Evolutionary conservation across 2,888 invertebrate genomes (phyloP).

Genomic region (Linyphia triangularis): DNA sequence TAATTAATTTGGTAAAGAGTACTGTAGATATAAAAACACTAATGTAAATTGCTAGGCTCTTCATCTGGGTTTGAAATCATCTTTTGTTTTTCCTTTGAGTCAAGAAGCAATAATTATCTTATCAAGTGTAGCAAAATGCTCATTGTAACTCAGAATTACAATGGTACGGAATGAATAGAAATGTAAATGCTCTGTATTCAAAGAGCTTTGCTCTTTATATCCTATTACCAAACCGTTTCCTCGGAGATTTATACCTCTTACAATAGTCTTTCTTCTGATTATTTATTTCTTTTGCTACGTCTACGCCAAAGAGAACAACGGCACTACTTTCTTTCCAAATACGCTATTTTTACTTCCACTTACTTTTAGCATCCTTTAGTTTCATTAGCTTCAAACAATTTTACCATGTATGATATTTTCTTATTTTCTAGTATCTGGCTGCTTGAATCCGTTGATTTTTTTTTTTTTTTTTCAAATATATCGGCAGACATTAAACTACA

Average conservation of each 20-base stretch:
- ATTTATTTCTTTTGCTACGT: slow-evolving; percentile 51
- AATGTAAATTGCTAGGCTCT: no score
- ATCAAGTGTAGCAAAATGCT: slow-evolving; percentile 57
- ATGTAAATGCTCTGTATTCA: slow-evolving; percentile 63
- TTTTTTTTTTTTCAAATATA: no score
- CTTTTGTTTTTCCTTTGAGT: slow-evolving; percentile 51
- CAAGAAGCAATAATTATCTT: slow-evolving; percentile 53
- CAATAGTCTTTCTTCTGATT: slow-evolving; percentile 30
- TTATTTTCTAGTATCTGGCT: no score
- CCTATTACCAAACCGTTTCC: slow-evolving; percentile 36
- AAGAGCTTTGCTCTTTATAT: slow-evolving; percentile 57
- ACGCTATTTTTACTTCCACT: slow-evolving; percentile 47
- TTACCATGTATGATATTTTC: no score
- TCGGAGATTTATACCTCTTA: slow-evolving; percentile 57
- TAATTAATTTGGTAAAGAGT: no score
- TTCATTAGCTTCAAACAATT: neutral
- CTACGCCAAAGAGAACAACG: slow-evolving; percentile 43
- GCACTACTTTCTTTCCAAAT: slow-evolving; percentile 41
- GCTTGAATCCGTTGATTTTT: no score
- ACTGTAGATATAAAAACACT: no score
- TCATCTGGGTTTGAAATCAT: slow-evolving; percentile 43
- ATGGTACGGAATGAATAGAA: slow-evolving; percentile 57
- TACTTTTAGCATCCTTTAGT: neutral
- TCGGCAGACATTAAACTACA: no score
- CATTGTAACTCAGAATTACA: slow-evolving; percentile 63